Evolutionary conservation across 2,797 vertebrate genomes (phyloP), one percentile per base, ranked within the genome.

Genomic region (Carduelis carduelis): DNA sequence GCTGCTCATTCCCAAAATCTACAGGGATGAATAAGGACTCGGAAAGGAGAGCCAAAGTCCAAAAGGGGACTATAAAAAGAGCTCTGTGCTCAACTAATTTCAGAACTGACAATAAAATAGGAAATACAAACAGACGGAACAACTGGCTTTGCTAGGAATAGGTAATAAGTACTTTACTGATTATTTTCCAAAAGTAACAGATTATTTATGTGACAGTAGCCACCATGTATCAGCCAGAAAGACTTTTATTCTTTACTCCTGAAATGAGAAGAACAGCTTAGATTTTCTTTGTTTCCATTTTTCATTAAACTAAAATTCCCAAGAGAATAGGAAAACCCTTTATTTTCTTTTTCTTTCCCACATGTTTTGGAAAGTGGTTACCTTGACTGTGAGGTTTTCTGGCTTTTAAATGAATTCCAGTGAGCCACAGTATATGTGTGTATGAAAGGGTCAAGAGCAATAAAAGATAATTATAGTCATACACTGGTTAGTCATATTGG

Each of bases 1-100:
- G 46, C 55, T 44, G 55, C 41, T 50, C 49, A 52, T 52, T 87
- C 76, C 28, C 44, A 55, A 79, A 65, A 69, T 3, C 0, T 81
- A 50, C 0, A 0, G 2, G 27, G 53, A 70, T 13, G 9, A 61
- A 81, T 3, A 26, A 80, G 28, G 53, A 74, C 70, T 37, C 0
- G 0, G 35, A 61, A 47, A 72, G n/a, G 20, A 26, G 7, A 84
- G 19, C 52, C 56, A 64, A 72, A 89, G 74, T 15, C 77, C 22
- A 3, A 55, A 32, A 78, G 16, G 9, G 19, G 15, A 32, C 27
- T 77, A n/a, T 4, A 71, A 35, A 47, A 92, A 79, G 32, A 50
- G n/a, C 27, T 74, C 46, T 46, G 22, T n/a, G 55, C 39, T 63
- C 34, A 44, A 0, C 0, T 21, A 21, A 94, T 39, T 83, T 76